Base-by-base conservation (phyloP, 2,888 invertebrate species). In the Zygogramma bicolorata region DNA sequence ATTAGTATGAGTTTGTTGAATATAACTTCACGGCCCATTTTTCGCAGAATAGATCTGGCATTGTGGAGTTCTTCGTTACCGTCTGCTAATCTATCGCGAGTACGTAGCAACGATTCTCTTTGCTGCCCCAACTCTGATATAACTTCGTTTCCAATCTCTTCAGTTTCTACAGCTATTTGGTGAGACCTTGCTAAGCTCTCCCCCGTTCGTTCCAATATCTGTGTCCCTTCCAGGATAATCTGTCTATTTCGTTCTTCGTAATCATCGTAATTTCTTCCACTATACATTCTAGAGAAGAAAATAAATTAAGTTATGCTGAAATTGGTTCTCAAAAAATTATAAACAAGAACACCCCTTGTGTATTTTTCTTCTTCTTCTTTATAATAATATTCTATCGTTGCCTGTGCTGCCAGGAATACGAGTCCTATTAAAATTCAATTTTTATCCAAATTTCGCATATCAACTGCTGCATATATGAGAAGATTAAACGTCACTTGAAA, bases 1-100 rank as follows among this genome's bases (percentile, higher is more conserved):
- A 94, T 90, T 53, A 95, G 86, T 69, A 94, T 90, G 62, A 94
- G 85, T 85, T 94, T 95, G 85, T 95, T 95, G 71, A 93, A 93
- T 38, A 95, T 84, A 61, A 94, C 91, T 85, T 92, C 91, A 61
- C 91, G 87, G 34, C 91, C 90, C 89, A 95, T 93, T 76, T 89
- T 88, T 59, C 91, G 90, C 63, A 95, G 87, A 59, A 94, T 89
- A 75, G 88, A 89, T 73, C 90, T 88, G 6, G 94, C 91, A 79
- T 89, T 91, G 27, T 90, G 89, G 61, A 95, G 85, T 79, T 93
- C 92, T 71, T 90, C 90, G 83, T 95, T 92, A 2, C 95, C 94
- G 80, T 93, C 91, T 40, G 90, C 89, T 7, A 96, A 87, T 72
- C 95, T 89, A 65, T 90, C 89, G 79, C 91, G 90, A 2, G 92